Conservation (phyloP, 2,797 vertebrate species). For the Crax fasciolata region DNA sequence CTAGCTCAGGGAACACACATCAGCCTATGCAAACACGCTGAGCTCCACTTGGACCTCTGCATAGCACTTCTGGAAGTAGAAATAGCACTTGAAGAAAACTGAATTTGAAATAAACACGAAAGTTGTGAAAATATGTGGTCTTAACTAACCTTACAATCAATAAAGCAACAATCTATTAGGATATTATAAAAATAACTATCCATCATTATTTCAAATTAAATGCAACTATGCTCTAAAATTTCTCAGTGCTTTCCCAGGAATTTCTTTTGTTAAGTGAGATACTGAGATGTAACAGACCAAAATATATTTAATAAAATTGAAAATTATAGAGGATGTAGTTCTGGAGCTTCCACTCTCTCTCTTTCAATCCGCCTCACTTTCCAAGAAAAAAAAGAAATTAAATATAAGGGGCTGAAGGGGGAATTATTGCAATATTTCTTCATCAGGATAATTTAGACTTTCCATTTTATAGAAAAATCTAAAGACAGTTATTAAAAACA, state of each 20-base stretch:
- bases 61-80: neutral
- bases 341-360: neutral
- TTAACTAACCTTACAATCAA: neutral
- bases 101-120: neutral
- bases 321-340: neutral
- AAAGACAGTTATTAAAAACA: neutral
- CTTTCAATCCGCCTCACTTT: neutral
- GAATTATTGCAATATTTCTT: neutral
- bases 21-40: neutral
- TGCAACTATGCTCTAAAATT: neutral
- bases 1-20: neutral
- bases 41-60: neutral
- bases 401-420: neutral
- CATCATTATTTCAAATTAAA: neutral
- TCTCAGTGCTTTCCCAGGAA: neutral
- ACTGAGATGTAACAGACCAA: neutral
- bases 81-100: neutral
- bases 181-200: neutral
- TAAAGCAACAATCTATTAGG: accelerated
- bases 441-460: neutral
- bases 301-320: neutral
- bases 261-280: neutral
- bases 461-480: neutral
- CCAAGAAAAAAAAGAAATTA: neutral
- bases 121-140: neutral